Evolutionary conservation across 1,140 invertebrate genomes (phyloP).

Genomic region (Penaeus indicus): DNA sequence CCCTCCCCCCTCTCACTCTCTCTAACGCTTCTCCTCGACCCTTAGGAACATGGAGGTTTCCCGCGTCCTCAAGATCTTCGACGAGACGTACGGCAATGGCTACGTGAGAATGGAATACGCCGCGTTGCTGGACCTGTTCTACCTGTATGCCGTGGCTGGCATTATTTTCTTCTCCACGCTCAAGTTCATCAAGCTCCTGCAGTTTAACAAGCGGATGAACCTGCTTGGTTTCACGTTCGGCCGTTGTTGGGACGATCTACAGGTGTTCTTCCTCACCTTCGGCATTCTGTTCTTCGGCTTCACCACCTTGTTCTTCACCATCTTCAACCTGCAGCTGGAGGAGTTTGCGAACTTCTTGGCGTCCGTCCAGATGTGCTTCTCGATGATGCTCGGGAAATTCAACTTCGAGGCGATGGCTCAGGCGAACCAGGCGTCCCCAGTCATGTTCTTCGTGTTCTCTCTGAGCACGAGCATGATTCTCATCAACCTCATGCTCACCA

Average conservation of each 20-base stretch:
- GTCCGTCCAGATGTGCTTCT: constrained; percentile 55
- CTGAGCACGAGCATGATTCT: constrained; percentile 73
- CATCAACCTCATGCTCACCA: constrained; percentile 76
- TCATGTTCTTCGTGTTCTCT: constrained; percentile 74
- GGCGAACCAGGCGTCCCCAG: constrained; percentile 71
- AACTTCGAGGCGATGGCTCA: constrained; percentile 71
- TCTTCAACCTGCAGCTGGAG: constrained; percentile 47
- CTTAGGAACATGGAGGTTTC: constrained; percentile 17
- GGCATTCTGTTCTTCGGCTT: constrained; percentile 62
- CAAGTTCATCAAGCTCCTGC: constrained; percentile 63
- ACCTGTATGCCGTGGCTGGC: constrained; percentile 37
- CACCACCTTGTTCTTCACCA: constrained; percentile 52
- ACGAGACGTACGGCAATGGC: constrained; percentile 55
- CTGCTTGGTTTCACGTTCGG: constrained; percentile 53
- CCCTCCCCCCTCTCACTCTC: too few relatives aligned
- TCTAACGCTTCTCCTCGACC: too few relatives aligned
- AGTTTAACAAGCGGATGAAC: constrained; percentile 66
- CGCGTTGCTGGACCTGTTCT: constrained; percentile 32
- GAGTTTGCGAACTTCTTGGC: constrained; percentile 52
- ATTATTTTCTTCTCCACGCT: constrained; percentile 59
- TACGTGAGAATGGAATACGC: constrained; percentile 64
- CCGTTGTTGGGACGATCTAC: constrained; percentile 57
- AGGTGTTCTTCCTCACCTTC: constrained; percentile 60
- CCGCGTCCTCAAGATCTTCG: constrained; percentile 46
- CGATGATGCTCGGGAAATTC: constrained; percentile 66